Conservation (phyloP, 2,888 invertebrate species). For the Rosalia funebris region DNA sequence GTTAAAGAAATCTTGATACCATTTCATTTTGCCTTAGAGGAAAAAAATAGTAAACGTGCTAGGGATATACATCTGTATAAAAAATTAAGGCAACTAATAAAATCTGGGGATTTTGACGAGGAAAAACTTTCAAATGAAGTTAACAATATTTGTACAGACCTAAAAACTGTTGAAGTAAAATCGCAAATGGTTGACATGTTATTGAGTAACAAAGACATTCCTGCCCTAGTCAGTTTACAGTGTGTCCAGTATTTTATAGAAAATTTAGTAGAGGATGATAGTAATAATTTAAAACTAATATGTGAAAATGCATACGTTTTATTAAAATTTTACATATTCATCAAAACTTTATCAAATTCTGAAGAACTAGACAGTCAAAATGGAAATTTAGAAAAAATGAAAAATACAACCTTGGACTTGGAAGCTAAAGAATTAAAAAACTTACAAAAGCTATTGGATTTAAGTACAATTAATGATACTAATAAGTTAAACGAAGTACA, state of each 20-base stretch:
- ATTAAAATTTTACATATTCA: constrained; percentile 53
- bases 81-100: constrained; percentile 75
- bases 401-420: constrained; percentile 55
- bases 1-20: constrained; percentile 87
- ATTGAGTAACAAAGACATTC: constrained; percentile 71
- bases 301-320: constrained; percentile 56
- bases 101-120: constrained; percentile 64
- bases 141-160: constrained; percentile 69
- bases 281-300: constrained; percentile 50
- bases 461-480: constrained; percentile 63
- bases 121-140: constrained; percentile 68
- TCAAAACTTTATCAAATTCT: constrained; percentile 34
- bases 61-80: constrained; percentile 88
- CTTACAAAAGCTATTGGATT: constrained; percentile 72
- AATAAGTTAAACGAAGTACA: constrained; percentile 63
- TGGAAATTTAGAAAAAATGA: constrained; percentile 46
- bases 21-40: constrained; percentile 90
- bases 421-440: constrained; percentile 71
- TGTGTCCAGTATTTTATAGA: constrained; percentile 64
- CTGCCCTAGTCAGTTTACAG: constrained; percentile 70
- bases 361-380: constrained; percentile 45
- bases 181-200: constrained; percentile 79
- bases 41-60: constrained; percentile 86
- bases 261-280: constrained; percentile 51
- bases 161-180: constrained; percentile 78